Evolutionary conservation across 2,113 vertebrate genomes (phyloP).

Genomic region (Megaceryle torquata): DNA sequence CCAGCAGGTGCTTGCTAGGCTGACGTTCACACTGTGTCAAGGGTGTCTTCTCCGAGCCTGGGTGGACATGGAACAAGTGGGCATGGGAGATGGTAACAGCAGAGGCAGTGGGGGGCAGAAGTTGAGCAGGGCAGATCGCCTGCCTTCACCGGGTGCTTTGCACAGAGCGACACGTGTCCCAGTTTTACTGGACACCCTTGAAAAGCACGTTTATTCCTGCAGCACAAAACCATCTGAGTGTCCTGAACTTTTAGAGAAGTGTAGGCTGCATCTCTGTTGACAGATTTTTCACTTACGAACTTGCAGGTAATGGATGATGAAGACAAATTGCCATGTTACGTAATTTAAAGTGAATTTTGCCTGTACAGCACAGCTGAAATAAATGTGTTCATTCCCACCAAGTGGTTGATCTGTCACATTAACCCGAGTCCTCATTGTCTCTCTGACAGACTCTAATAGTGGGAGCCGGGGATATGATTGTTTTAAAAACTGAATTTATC

Average conservation of each 20-base stretch:
- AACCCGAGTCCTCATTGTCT: background rate
- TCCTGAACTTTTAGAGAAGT: background rate
- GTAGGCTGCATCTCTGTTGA: background rate
- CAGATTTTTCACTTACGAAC: background rate
- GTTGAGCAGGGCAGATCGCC: background rate
- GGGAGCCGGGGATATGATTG: background rate
- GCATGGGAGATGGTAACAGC: background rate
- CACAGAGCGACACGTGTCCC: rapidly evolving
- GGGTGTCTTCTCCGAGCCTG: background rate
- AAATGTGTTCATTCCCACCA: background rate
- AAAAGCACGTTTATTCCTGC: rapidly evolving
- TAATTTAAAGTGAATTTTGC: conserved; percentile 40
- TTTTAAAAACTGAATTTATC: conserved; percentile 6
- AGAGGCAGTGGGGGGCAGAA: background rate
- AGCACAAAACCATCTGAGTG: background rate
- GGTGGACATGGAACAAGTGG: rapidly evolving
- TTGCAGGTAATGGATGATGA: conserved; percentile 41
- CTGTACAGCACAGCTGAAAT: background rate
- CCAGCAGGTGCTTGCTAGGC: background rate
- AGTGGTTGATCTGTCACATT: conserved; percentile 15
- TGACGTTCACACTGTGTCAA: background rate
- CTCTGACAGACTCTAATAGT: background rate
- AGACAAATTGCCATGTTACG: background rate
- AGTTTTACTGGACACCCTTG: background rate
- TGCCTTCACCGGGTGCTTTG: rapidly evolving